Evolutionary conservation across 2,797 vertebrate genomes (phyloP).

Genomic region (Melanotaenia trifasciata): DNA sequence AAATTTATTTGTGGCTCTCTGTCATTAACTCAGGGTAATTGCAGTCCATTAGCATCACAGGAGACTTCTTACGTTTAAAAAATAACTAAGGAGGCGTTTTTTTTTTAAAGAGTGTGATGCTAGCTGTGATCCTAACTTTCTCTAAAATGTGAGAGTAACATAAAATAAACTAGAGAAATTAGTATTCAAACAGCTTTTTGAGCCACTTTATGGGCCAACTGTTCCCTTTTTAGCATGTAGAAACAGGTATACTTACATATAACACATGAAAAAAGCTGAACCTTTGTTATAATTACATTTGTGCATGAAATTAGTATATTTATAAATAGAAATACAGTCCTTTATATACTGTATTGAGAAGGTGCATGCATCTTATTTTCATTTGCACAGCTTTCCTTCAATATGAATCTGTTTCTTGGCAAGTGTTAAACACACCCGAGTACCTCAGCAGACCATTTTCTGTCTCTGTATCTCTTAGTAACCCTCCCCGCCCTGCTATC

Average conservation of each 20-base stretch:
- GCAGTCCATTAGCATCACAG: conserved; percentile 50
- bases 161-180: conserved; percentile 21
- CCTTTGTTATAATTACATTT: background rate
- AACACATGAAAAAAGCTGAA: background rate
- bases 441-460: conserved; percentile 72
- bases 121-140: conserved; percentile 27
- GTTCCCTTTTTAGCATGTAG: conserved; percentile 27
- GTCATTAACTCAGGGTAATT: conserved; percentile 60
- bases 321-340: background rate
- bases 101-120: conserved; percentile 15
- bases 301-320: background rate
- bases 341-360: background rate
- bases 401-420: conserved; percentile 24
- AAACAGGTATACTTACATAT: background rate
- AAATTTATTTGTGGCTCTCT: conserved; percentile 36
- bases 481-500: conserved; percentile 73
- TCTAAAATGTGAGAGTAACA: conserved; percentile 23
- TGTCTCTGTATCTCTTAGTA: conserved; percentile 68
- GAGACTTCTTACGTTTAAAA: conserved; percentile 46
- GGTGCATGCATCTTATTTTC: conserved; percentile 2
- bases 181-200: conserved; percentile 1
- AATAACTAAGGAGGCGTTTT: conserved; percentile 24
- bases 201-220: conserved; percentile 10
- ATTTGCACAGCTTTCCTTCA: conserved; percentile 19
- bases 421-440: conserved; percentile 59